Conservation (phyloP, 2,797 vertebrate genomes). For the Perdix hodgsoniae region DNA sequence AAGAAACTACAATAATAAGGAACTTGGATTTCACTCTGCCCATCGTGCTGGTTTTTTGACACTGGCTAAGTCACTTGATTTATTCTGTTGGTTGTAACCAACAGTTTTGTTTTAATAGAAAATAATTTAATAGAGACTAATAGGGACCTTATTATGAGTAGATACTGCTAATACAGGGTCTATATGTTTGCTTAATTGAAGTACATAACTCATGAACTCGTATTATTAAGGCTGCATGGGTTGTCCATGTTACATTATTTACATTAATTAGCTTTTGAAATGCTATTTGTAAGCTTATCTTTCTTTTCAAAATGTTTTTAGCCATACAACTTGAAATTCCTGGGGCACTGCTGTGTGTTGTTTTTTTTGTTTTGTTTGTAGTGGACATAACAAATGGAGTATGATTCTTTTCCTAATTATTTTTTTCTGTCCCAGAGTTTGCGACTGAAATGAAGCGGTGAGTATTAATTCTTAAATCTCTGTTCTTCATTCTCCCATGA, state of each 20-base stretch:
- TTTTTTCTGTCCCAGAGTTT: neutral
- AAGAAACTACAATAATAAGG: neutral
- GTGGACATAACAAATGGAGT: neutral
- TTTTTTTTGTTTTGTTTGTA: neutral
- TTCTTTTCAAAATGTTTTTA: neutral
- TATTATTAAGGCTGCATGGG: neutral
- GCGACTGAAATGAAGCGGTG: neutral
- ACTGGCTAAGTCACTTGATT: neutral
- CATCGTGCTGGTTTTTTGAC: neutral
- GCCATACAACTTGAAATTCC: neutral
- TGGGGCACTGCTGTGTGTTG: neutral
- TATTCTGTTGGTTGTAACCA: neutral
- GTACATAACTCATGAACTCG: neutral
- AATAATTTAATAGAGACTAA: neutral
- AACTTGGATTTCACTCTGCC: neutral
- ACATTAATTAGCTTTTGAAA: conserved; percentile 1
- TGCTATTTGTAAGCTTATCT: neutral
- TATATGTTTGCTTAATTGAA: neutral
- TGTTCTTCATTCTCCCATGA: neutral
- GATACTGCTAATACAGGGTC: neutral
- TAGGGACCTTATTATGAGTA: neutral
- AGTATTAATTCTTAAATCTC: neutral
- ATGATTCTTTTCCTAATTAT: neutral
- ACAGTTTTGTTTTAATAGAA: neutral
- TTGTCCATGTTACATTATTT: neutral